phyloP scores from a whole-genome alignment of 1,140 invertebrate species.

The Bombus affinis region DNA sequence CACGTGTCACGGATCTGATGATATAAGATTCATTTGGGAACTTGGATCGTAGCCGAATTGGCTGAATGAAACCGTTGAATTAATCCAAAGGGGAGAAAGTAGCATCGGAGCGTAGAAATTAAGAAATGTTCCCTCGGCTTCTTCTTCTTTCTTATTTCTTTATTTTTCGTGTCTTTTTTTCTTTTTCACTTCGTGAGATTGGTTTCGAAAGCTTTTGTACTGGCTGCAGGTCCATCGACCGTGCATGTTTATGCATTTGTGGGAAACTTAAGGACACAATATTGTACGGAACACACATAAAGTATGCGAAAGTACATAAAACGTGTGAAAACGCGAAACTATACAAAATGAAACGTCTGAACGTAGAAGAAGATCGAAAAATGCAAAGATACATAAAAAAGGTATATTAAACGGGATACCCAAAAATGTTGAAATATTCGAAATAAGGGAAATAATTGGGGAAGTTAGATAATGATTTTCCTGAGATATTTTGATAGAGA shows the following conservation, averaged over 20 bases:
- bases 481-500: neutral
- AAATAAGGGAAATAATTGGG: too few species aligned
- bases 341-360: neutral
- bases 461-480: neutral
- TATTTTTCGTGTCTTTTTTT: neutral
- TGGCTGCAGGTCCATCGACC: too few species aligned
- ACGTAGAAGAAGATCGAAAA: neutral
- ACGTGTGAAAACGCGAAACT: neutral
- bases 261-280: too few species aligned
- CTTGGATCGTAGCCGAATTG: neutral
- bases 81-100: neutral
- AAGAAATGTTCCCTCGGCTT: neutral
- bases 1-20: neutral
- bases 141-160: neutral
- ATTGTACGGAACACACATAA: too few species aligned
- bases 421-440: too few species aligned
- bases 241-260: too few species aligned
- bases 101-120: neutral
- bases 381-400: neutral
- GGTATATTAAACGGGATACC: neutral
- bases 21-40: neutral
- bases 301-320: too few species aligned
- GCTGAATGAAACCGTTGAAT: neutral
- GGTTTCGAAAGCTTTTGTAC: neutral
- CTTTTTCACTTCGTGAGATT: neutral